Percentiles rank a stretch among this genome's conserved stretches.
Conservation (phyloP, 2,113 vertebrate genomes). For the Bos indicus region DNA sequence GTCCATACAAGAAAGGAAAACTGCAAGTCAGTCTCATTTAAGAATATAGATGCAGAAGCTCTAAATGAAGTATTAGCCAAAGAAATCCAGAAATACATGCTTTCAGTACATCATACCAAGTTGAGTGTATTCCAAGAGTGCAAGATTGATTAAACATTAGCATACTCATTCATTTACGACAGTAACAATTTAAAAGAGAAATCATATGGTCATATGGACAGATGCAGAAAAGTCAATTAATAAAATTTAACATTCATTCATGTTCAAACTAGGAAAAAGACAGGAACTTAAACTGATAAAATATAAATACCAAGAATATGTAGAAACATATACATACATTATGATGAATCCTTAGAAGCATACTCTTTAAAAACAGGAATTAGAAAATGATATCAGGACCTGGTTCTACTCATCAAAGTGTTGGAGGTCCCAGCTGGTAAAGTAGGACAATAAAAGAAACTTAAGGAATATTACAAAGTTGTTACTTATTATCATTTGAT, state of each 20-base stretch:
- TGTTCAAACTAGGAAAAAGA: not conserved
- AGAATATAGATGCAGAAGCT: not conserved
- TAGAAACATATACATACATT: not conserved
- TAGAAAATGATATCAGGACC: not conserved
- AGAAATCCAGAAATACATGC: not conserved
- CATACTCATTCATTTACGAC: not conserved
- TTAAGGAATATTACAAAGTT: not conserved
- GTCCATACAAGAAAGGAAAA: not conserved
- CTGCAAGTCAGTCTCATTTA: not conserved
- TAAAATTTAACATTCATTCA: not conserved
- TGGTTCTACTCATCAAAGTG: not conserved
- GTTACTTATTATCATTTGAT: not conserved
- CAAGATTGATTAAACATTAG: not conserved
- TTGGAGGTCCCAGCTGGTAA: not conserved
- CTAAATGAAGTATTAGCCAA: not conserved
- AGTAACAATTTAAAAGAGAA: not conserved
- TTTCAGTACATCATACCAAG: not conserved
- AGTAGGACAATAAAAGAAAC: not conserved
- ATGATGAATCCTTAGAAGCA: not conserved
- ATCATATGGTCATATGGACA: not conserved
- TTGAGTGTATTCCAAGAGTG: not conserved
- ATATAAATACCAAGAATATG: not conserved
- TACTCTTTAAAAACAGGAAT: not conserved
- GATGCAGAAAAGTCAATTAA: not conserved
- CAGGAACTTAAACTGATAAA: not conserved